Conservation (phyloP, 2,797 vertebrate species). For the Anomalospiza imberbis region DNA sequence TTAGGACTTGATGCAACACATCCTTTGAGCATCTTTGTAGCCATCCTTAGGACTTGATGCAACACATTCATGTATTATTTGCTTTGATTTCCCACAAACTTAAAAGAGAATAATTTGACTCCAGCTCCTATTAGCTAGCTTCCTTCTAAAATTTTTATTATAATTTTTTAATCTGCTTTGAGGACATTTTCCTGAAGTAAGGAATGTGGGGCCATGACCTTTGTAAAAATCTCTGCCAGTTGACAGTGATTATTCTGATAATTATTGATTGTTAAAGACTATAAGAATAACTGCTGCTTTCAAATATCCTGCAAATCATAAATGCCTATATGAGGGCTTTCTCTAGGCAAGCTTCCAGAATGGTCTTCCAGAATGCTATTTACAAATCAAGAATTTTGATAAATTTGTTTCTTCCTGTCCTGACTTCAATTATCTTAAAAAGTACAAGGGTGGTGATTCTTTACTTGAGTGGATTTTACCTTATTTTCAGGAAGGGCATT, state of each 20-base stretch:
- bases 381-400: neutral
- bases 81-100: conserved; percentile 7
- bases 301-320: conserved; percentile 7
- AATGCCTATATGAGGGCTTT: neutral
- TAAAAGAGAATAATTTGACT: conserved; percentile 10
- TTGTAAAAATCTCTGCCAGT: conserved; percentile 7
- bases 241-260: conserved; percentile 29
- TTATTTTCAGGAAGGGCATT: neutral
- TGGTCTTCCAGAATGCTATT: neutral
- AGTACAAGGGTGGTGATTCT: neutral
- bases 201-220: neutral
- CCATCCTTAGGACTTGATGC: neutral
- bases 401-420: neutral
- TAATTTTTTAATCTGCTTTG: neutral
- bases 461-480: neutral
- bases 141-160: conserved; percentile 4
- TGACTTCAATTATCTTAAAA: conserved; percentile 15
- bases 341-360: neutral
- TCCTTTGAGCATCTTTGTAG: neutral
- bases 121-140: neutral
- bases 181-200: conserved; percentile 1
- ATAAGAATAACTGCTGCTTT: neutral
- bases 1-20: neutral
- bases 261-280: conserved; percentile 17
- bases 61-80: neutral